Evolutionary conservation across 2,888 invertebrate species (phyloP).

Genomic region (Eudasyphora cyanicolor): DNA sequence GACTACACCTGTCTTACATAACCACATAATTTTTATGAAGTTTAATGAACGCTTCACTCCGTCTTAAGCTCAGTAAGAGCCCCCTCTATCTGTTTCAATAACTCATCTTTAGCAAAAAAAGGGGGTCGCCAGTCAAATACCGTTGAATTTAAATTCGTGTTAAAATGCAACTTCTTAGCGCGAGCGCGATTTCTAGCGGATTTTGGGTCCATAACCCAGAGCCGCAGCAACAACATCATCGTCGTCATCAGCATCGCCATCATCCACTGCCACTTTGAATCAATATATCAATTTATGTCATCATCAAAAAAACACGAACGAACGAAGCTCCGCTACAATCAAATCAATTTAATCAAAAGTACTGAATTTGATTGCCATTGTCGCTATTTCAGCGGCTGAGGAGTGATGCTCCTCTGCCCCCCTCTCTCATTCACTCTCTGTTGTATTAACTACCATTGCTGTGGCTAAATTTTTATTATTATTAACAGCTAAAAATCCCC

Average conservation of each 20-base stretch:
- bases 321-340: background rate
- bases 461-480: constrained; percentile 4
- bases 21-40: no score
- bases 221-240: background rate
- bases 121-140: background rate
- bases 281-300: constrained; percentile 47
- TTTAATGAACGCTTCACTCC: no score
- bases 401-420: background rate
- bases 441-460: background rate
- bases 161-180: background rate
- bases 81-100: no score
- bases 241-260: background rate
- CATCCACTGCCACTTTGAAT: background rate
- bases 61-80: no score
- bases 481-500: background rate
- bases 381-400: background rate
- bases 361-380: constrained; percentile 9
- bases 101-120: background rate
- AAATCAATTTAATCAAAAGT: constrained; percentile 36
- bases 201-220: no score
- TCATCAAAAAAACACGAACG: constrained; percentile 11
- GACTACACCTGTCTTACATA: constrained; percentile 12
- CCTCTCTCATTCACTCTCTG: background rate
- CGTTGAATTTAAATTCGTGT: background rate
- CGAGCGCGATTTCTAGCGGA: background rate